These are phyloP conservation scores for Gila orcuttii DNA, from an alignment of 2,113 vertebrate species.

Conservation along the genomic window DNA sequence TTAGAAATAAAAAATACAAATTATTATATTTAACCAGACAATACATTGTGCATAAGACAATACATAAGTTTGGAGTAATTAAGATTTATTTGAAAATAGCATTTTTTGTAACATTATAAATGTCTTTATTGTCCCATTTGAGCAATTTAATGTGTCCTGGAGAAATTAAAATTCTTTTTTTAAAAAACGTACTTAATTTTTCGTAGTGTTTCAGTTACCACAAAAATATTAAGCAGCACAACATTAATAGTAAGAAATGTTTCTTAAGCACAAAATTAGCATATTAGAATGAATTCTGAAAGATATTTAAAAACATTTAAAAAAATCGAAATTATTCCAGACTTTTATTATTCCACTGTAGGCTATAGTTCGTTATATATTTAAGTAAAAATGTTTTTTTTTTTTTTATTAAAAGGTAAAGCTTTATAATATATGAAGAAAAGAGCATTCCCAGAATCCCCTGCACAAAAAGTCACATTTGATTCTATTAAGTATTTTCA, in stretches of 20 bases:
- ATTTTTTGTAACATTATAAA: too few relatives aligned
- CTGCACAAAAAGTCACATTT: neutral
- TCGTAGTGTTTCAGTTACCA: neutral
- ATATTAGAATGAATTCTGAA: neutral
- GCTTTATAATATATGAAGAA: too few relatives aligned
- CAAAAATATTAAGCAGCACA: neutral
- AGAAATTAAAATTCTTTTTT: too few relatives aligned
- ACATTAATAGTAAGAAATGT: neutral
- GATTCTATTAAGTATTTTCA: neutral
- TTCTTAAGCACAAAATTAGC: neutral
- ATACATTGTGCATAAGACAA: neutral
- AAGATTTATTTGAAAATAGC: too few relatives aligned
- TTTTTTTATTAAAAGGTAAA: too few relatives aligned
- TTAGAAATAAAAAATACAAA: neutral
- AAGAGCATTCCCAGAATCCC: neutral
- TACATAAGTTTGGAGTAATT: too few relatives aligned
- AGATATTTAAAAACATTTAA: neutral
- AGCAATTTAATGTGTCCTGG: too few relatives aligned
- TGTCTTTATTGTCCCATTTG: too few relatives aligned
- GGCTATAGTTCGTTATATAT: neutral
- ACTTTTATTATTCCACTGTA: neutral
- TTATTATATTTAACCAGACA: neutral
- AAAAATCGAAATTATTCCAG: neutral
- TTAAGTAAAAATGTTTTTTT: neutral
- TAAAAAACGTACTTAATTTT: too few relatives aligned